Evolutionary conservation across 2,797 vertebrate species (phyloP), one percentile per base, ranked within the genome.

Genomic region (Percopsis omiscomaycus): DNA sequence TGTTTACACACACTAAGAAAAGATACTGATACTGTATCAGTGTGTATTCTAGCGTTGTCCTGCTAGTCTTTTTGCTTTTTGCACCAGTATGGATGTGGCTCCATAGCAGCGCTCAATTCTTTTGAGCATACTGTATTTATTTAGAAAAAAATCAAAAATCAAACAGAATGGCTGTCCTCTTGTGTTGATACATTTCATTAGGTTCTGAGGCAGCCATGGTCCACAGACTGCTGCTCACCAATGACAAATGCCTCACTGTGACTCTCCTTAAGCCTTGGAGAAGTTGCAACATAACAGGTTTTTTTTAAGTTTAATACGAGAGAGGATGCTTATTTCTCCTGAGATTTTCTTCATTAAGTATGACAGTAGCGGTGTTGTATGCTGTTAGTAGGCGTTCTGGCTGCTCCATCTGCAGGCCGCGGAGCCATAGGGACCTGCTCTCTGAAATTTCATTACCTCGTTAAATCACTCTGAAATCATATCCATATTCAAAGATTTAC

Each of bases 371-470:
- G 4, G 55, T 65, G 66, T 70, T 69, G 37, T 71, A 54, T 71
- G 71, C 77, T 73, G 76, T 77, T 72, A 74, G 75, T 80, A 75
- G 67, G 71, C 60, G 47, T 78, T 84, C 48, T 66, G 60, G 63
- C 80, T 78, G 78, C 75, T 78, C 64, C 64, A 75, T 84, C 84
- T 82, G 65, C 79, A 74, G 80, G 83, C 78, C 60, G 11, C 74
- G 75, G 70, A 82, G 71, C 85, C 77, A 22, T 54, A 68, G 78
- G 80, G 81, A 83, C 76, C 56, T 15, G 62, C 73, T 71, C 71
- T 84, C 75, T 74, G 71, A 84, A 84, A 86, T 81, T 80, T 86
- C 79, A 87, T 89, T 84, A 86, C 78, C 86, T 85, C 32, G 55
- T 87, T 84, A 84, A 85, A 84, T 85, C 75, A 78, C 69, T 82